Conservation (phyloP, 2,113 vertebrate genomes). For the Mormyrus lacerda region DNA sequence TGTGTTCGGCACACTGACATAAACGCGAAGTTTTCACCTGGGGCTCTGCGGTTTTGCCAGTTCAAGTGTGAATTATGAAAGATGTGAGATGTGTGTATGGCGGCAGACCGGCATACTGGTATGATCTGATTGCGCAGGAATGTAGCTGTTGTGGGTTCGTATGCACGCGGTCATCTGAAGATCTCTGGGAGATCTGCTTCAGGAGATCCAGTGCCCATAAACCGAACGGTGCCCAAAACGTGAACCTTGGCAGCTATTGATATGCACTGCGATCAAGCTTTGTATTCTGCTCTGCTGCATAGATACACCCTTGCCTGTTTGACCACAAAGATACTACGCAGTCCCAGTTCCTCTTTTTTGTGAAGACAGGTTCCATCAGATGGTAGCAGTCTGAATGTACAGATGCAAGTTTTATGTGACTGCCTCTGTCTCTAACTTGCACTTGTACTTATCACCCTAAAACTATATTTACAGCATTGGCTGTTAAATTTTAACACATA, state of each 20-base stretch:
- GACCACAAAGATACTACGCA: neutral
- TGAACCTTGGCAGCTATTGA: neutral
- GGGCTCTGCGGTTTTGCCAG: neutral
- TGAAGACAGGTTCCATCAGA: neutral
- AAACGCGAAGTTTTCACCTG: neutral
- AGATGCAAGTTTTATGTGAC: neutral
- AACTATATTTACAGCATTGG: too few species aligned
- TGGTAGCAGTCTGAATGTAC: neutral
- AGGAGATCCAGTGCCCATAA: neutral
- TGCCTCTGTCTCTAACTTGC: neutral
- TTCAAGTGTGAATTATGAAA: slow-evolving; percentile 3
- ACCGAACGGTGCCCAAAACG: neutral
- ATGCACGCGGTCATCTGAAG: neutral
- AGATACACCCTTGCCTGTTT: neutral
- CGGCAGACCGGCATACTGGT: neutral
- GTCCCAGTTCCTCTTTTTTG: neutral
- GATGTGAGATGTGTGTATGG: neutral
- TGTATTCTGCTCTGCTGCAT: neutral
- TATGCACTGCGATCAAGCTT: neutral
- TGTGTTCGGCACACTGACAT: neutral
- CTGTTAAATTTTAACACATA: neutral
- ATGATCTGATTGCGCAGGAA: neutral
- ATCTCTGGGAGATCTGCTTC: neutral
- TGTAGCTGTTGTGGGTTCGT: neutral
- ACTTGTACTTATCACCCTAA: neutral